These are phyloP conservation scores for Harlomillsia oculata DNA, from an alignment of 1,140 invertebrate species.

Conservation along the genomic window DNA sequence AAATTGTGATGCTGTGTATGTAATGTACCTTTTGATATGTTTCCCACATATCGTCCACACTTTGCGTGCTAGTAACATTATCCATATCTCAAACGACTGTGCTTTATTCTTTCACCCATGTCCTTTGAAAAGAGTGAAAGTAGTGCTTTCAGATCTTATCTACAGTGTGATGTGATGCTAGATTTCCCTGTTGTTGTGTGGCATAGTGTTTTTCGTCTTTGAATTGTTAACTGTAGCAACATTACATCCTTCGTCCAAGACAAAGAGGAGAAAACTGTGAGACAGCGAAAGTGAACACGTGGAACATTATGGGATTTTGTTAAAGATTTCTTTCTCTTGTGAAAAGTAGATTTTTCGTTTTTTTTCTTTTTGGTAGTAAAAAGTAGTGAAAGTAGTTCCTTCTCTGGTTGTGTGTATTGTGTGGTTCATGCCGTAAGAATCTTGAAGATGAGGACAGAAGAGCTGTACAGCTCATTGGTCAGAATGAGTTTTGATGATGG, in stretches of 20 bases:
- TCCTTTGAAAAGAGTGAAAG: not conserved
- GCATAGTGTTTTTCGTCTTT: too few species aligned
- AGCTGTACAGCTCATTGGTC: not conserved
- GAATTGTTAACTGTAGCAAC: too few species aligned
- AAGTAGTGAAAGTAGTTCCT: constrained; percentile 9
- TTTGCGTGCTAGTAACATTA: too few species aligned
- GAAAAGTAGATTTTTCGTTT: too few species aligned
- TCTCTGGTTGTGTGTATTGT: constrained; percentile 1
- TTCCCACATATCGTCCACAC: not conserved
- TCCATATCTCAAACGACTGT: too few species aligned
- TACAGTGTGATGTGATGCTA: not conserved
- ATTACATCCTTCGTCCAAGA: too few species aligned
- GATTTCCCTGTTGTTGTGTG: not conserved
- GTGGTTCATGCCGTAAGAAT: not conserved
- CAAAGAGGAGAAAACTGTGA: too few species aligned
- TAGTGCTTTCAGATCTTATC: not conserved
- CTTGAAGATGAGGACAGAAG: not conserved
- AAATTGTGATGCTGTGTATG: too few species aligned
- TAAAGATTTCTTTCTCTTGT: constrained; percentile 7
- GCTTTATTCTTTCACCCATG: too few species aligned
- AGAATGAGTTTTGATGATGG: too few species aligned
- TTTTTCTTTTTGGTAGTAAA: too few species aligned
- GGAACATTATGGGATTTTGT: constrained; percentile 3
- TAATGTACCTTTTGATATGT: not conserved
- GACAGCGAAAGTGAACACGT: too few species aligned